A percentile compares a stretch with the other conserved stretches of the same genome.
Conservation (phyloP, 2,888 invertebrate genomes). For the Ctenicera cuprea region DNA sequence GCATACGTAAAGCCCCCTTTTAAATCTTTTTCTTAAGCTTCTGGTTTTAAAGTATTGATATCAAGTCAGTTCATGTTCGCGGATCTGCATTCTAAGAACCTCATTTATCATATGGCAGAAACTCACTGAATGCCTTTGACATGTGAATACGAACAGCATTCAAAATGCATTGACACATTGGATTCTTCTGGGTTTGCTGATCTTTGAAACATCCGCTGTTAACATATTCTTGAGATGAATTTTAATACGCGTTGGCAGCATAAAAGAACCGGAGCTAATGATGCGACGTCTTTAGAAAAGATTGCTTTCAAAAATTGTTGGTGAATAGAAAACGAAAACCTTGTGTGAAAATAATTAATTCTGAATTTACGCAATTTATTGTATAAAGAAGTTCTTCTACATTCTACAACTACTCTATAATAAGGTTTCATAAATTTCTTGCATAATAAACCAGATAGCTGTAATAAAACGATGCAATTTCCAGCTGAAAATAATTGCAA, state of each 20-base stretch:
- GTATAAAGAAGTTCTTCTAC: no score
- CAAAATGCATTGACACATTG: conserved; percentile 35
- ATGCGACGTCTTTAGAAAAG: conserved; percentile 13
- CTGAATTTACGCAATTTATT: not conserved
- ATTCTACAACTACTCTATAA: no score
- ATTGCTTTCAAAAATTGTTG: conserved; percentile 1
- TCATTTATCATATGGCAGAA: conserved; percentile 39
- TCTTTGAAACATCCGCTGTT: conserved; percentile 18
- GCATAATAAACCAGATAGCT: not conserved
- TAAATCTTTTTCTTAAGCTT: conserved; percentile 9
- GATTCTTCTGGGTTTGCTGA: conserved; percentile 24
- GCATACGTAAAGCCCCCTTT: conserved; percentile 14
- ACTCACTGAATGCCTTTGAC: conserved; percentile 35
- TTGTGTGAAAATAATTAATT: not conserved
- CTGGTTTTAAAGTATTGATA: conserved; percentile 14
- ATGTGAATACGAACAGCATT: conserved; percentile 31
- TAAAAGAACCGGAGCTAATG: conserved; percentile 18
- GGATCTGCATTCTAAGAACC: conserved; percentile 23
- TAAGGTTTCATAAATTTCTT: not conserved
- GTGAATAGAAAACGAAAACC: not conserved
- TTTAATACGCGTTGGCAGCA: conserved; percentile 11
- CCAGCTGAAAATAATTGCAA: not conserved
- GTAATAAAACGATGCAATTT: not conserved
- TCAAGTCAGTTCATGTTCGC: not conserved
- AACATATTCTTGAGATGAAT: conserved; percentile 15